phyloP scores from a whole-genome alignment of 2,113 vertebrate species.

The Aptenodytes forsteri region DNA sequence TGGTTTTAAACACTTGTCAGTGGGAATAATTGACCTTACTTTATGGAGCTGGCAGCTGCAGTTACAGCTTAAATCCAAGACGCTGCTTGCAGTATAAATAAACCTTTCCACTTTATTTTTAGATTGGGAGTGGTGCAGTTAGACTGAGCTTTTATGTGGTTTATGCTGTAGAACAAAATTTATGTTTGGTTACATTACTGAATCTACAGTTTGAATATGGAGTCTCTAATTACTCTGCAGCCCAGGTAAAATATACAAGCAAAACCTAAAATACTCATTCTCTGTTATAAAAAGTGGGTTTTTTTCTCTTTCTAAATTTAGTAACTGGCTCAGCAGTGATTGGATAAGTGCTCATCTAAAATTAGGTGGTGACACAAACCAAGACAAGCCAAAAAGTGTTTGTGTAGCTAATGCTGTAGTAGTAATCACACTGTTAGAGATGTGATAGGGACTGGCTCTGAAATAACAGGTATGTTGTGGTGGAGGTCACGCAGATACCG shows the following conservation, averaged over 20 bases:
- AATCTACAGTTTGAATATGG: neutral
- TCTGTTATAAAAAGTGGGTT: neutral
- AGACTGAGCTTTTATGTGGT: slow-evolving; percentile 53
- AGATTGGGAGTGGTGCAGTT: slow-evolving; percentile 39
- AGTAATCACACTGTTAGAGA: neutral
- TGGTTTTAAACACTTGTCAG: neutral
- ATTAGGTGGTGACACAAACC: slow-evolving; percentile 31
- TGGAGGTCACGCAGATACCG: neutral
- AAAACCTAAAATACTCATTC: neutral
- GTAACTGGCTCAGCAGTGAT: neutral
- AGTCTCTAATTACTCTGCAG: neutral
- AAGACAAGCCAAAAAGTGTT: neutral
- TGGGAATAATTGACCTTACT: neutral
- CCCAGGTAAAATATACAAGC: neutral
- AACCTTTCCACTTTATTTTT: slow-evolving; percentile 63
- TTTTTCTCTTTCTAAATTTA: neutral
- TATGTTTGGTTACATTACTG: neutral
- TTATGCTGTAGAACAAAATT: slow-evolving; percentile 9
- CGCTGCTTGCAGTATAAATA: slow-evolving; percentile 61
- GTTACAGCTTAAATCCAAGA: slow-evolving; percentile 4
- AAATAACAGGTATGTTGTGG: neutral
- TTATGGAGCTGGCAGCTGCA: neutral
- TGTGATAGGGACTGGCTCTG: neutral
- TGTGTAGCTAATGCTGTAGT: neutral
- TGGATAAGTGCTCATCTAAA: slow-evolving; percentile 3